Percentiles rank a stretch among this genome's conserved stretches.
Evolutionary conservation across 2,113 vertebrate genomes (phyloP).

Genomic region (Sterrhoptilus dennistouni): DNA sequence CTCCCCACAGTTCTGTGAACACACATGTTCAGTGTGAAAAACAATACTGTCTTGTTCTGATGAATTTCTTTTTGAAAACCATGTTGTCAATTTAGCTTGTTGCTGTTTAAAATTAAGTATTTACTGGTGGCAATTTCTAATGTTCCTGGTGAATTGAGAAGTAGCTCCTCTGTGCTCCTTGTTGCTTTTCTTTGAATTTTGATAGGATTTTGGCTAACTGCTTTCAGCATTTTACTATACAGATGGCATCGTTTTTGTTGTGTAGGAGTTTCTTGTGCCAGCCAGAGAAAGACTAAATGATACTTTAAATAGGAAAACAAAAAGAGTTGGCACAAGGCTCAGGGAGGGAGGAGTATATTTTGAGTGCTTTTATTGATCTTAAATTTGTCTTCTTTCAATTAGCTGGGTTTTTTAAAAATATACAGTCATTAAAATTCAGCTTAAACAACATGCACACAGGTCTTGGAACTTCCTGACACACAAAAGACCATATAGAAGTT

Average conservation of each 20-base stretch:
- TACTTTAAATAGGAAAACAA: neutral
- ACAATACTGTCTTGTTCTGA: neutral
- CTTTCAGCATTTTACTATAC: neutral
- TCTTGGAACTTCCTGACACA: neutral
- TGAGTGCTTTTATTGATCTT: neutral
- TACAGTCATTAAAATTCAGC: neutral
- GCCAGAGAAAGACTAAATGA: neutral
- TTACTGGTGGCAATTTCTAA: neutral
- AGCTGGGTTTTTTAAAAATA: neutral
- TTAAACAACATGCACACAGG: neutral
- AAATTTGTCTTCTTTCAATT: neutral
- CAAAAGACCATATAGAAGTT: neutral
- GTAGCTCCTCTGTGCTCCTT: neutral
- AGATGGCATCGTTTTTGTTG: neutral
- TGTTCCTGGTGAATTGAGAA: neutral
- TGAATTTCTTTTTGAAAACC: neutral
- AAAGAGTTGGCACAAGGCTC: neutral
- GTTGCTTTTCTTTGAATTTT: neutral
- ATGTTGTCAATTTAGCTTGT: neutral
- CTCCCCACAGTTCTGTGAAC: neutral
- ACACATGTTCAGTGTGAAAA: fast-evolving
- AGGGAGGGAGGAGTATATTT: neutral
- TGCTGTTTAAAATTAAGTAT: neutral
- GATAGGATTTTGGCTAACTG: neutral
- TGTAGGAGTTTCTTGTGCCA: slow-evolving; percentile 20